Evolutionary conservation across 2,797 vertebrate species (phyloP).

Genomic region (Rhincodon typus): DNA sequence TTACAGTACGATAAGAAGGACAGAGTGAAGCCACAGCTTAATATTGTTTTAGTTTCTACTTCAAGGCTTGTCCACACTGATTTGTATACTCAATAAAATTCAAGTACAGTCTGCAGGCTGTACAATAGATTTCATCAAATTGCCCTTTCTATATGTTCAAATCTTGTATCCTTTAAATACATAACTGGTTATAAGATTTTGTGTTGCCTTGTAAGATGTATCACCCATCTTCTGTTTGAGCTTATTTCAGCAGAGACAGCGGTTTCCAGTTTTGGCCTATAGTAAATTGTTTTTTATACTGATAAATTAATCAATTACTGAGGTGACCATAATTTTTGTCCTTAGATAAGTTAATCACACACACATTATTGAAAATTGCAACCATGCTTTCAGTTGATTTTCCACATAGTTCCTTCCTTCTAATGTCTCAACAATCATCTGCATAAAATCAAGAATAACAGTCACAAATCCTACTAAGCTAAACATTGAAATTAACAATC

Average conservation of each 20-base stretch:
- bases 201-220: background rate
- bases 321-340: background rate
- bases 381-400: background rate
- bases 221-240: background rate
- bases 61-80: no score
- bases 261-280: background rate
- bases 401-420: background rate
- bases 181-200: background rate
- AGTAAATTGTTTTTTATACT: no score
- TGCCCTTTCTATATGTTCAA: background rate
- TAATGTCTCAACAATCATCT: background rate
- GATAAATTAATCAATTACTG: background rate
- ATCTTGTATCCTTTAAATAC: background rate
- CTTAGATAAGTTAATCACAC: background rate
- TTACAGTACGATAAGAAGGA: background rate
- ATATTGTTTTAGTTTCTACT: no score
- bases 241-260: background rate
- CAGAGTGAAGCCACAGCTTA: background rate
- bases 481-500: background rate
- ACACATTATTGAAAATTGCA: background rate
- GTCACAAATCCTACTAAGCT: background rate
- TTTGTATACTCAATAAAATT: no score
- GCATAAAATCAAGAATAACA: background rate
- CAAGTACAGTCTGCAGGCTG: background rate
- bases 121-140: background rate